Evolutionary conservation across 2,888 invertebrate species (phyloP).

Genomic region (Hoplodrina blanda): DNA sequence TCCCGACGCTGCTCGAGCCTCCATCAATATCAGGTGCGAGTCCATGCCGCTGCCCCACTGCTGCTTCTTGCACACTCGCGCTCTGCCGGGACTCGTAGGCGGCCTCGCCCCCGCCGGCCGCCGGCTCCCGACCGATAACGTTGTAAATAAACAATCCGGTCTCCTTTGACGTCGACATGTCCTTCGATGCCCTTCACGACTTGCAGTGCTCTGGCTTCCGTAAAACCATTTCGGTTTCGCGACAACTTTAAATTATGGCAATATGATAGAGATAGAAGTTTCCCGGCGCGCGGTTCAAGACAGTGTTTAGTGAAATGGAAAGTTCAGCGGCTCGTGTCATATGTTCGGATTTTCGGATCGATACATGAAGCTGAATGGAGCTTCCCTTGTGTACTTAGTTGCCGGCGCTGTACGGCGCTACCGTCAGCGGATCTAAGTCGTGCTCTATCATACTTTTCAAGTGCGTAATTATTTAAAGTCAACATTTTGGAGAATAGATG

Average conservation of each 20-base stretch:
- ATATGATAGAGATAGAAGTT: slow-evolving; percentile 52
- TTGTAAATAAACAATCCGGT: slow-evolving; percentile 86
- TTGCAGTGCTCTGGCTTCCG: slow-evolving; percentile 55
- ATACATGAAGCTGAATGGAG: slow-evolving; percentile 83
- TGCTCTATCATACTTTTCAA: slow-evolving; percentile 37
- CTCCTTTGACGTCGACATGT: slow-evolving; percentile 60
- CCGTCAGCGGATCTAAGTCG: slow-evolving; percentile 25
- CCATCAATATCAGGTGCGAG: slow-evolving; percentile 97
- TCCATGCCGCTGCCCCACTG: slow-evolving; percentile 61
- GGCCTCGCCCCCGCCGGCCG: slow-evolving; percentile 77
- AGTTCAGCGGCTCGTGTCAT: slow-evolving; percentile 81
- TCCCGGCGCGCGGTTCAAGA: slow-evolving; percentile 64
- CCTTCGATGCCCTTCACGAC: slow-evolving; percentile 69
- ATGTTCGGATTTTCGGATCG: slow-evolving; percentile 84
- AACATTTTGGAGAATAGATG: slow-evolving; percentile 52
- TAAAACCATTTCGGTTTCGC: slow-evolving; percentile 44
- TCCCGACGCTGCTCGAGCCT: slow-evolving; percentile 96
- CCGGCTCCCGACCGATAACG: slow-evolving; percentile 78
- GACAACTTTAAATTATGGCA: slow-evolving; percentile 37
- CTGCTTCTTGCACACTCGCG: slow-evolving; percentile 48
- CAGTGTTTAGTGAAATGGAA: slow-evolving; percentile 85
- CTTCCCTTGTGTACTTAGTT: slow-evolving; percentile 69
- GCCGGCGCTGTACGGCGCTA: slow-evolving; percentile 38
- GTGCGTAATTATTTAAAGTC: slow-evolving; percentile 41
- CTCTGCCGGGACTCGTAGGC: slow-evolving; percentile 74